Base-by-base conservation (phyloP, 2,888 invertebrate species). In the Cyrtodaria siliqua region DNA sequence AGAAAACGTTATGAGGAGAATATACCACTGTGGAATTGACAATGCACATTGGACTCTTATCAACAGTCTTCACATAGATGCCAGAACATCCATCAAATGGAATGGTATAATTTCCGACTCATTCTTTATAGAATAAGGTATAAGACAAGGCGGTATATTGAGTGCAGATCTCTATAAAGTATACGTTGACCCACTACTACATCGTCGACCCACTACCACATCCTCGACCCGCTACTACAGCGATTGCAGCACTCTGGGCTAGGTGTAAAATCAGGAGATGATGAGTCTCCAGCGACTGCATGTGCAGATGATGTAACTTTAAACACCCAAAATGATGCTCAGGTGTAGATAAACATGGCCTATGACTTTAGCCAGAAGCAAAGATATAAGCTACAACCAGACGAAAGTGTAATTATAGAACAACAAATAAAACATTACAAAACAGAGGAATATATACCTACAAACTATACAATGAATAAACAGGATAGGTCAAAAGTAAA, bases 361-460 rank as follows among this genome's bases (percentile, higher is more conserved):
- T 29, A 23, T 44, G 60, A 60, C 26, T 44, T n/a, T 27, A 60
- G 60, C 20, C 6, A n/a, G n/a, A n/a, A n/a, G n/a, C n/a, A n/a
- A n/a, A n/a, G n/a, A n/a, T n/a, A n/a, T n/a, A n/a, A n/a, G n/a
- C 47, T 60, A 14, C 60, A 60, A 27, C 60, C 60, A 24, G 50
- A 24, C 6, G 49, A 49, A 29, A 61, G 61, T 49, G 61, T 61
- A 1, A 26, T 49, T 18, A 33, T 61, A 20, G 42, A 29, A 18
- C 12, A 33, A 33, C 33, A 33, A 33, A 27, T 33, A n/a, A 26
- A 20, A n/a, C 14, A 59, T 12, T 3, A 18, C 33, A 33, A 18
- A 33, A 20, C 29, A 26, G 23, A 26, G 20, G n/a, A 12, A 60
- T 60, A 47, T 47, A 42, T 2, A 38, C 24, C 24, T n/a, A n/a